Evolutionary conservation across 2,113 vertebrate genomes (phyloP).

Genomic region (Chionis minor): DNA sequence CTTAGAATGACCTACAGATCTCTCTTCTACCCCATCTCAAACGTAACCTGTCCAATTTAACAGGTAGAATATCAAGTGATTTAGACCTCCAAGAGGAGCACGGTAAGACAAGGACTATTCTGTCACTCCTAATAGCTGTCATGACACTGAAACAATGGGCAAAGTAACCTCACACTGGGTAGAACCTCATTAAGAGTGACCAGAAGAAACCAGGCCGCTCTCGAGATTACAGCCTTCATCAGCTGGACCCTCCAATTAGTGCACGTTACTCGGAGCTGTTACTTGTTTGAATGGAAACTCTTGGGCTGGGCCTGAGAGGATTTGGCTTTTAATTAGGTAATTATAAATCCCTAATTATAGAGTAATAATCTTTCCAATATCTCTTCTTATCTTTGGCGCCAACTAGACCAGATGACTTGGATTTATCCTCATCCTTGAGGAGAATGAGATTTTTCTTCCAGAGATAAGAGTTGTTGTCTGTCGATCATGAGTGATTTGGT

Average conservation of each 20-base stretch:
- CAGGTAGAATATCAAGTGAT: not conserved
- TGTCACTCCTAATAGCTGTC: not conserved
- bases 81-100: not conserved
- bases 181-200: slow-evolving; percentile 60
- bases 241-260: slow-evolving; percentile 38
- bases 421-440: slow-evolving; percentile 42
- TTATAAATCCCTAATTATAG: slow-evolving; percentile 83
- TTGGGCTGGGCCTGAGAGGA: slow-evolving; percentile 68
- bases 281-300: slow-evolving; percentile 50
- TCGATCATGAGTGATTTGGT: not conserved
- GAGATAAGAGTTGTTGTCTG: slow-evolving; percentile 41
- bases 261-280: not conserved
- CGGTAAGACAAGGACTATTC: not conserved
- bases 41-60: not conserved
- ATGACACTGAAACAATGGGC: not conserved
- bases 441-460: slow-evolving; percentile 56
- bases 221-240: slow-evolving; percentile 64
- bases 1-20: not conserved
- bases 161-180: slow-evolving; percentile 20
- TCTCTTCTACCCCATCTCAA: not conserved
- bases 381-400: slow-evolving; percentile 70
- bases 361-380: slow-evolving; percentile 76
- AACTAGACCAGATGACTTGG: slow-evolving; percentile 62
- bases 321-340: slow-evolving; percentile 83
- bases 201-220: slow-evolving; percentile 69